Percentiles rank a stretch among this genome's conserved stretches.
Conservation (phyloP, 1,140 invertebrate species). For the Sinella curviseta region DNA sequence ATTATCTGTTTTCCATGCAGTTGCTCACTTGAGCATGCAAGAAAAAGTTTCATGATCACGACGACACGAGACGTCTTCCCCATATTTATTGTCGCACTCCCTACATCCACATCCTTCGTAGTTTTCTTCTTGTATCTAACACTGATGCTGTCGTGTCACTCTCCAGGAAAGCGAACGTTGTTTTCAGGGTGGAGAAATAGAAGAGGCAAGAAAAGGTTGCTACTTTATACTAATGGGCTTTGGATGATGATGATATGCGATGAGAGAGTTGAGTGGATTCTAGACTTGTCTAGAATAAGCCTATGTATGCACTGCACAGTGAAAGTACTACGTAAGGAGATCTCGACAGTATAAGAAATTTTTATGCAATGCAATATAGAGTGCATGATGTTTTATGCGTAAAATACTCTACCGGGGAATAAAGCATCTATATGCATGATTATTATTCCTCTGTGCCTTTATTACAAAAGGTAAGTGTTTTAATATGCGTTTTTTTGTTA, state of each 20-base stretch:
- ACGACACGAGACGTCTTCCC: background rate
- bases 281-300: too few species aligned
- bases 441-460: too few species aligned
- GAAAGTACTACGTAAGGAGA: too few species aligned
- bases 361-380: too few species aligned
- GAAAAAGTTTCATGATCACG: background rate
- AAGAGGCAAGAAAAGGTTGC: background rate
- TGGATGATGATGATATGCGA: background rate
- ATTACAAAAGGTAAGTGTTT: background rate
- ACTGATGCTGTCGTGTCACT: too few species aligned
- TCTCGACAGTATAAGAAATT: too few species aligned
- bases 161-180: too few species aligned
- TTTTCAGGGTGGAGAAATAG: background rate
- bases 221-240: background rate
- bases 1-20: background rate
- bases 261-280: background rate
- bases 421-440: background rate
- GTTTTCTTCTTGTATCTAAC: too few species aligned
- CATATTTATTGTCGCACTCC: background rate
- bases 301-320: too few species aligned
- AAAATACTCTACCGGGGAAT: background rate
- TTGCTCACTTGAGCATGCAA: background rate
- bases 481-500: background rate
- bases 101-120: too few species aligned
- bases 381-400: too few species aligned